Base-by-base conservation (phyloP, 2,797 vertebrate genomes). In the Neostethus bicornis region DNA sequence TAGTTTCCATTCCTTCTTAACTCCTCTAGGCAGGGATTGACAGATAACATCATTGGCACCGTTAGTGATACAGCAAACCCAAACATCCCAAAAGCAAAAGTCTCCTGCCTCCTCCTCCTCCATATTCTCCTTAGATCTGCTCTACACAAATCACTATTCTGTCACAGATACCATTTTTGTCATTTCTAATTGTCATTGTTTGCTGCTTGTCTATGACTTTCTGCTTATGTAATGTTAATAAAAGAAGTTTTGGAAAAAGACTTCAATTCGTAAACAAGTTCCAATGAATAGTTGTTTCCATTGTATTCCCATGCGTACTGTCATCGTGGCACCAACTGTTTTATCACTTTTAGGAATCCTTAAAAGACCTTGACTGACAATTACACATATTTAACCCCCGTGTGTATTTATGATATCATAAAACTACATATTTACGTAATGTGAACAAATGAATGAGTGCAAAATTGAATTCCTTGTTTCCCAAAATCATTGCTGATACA, bases 11-110 rank as follows among this genome's bases (percentile, higher is more conserved):
- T 50, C 55, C 56, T 31, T 54, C 41, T 71, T 32, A 29, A 46
- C 75, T 77, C 24, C 35, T 66, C 38, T 46, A 47, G 42, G 56
- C 75, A 44, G 63, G 31, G 58, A 70, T 52, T 86, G 80, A 85
- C 74, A 81, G 67, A 79, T 86, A 85, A 90, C 78, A 87, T 88
- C 77, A 76, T 70, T 73, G 49, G 67, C 64, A 72, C 81, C 73
- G 81, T 60, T 50, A 81, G 83, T 74, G 73, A 79, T 51, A 59
- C 31, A 2, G 49, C 61, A 75, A 80, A 73, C 67, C 37, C 68
- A 88, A 87, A 75, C 69, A 81, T 91, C 85, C 84, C 67, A 58
- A 66, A 81, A 72, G 74, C 74, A 74, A 82, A 53, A 53, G 65
- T 62, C 67, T 66, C 70, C 66, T 77, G 80, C 45, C 51, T 65